Percentiles rank a stretch among this genome's conserved stretches.
These are phyloP conservation scores for Ischnus inquisitorius DNA, from an alignment of 2,888 invertebrate species.

Conservation along the genomic window DNA sequence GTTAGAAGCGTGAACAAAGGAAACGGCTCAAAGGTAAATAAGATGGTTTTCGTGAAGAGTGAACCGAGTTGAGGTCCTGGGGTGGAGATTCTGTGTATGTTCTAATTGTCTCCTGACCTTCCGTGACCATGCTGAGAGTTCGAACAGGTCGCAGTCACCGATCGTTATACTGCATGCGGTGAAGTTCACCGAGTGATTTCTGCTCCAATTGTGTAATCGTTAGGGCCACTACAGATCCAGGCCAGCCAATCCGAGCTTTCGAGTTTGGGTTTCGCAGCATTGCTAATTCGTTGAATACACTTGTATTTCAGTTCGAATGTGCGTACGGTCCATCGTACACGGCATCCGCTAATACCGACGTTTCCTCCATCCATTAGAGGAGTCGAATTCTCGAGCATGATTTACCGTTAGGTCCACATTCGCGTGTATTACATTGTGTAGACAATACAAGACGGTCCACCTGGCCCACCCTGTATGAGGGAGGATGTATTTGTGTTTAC, in stretches of 20 bases:
- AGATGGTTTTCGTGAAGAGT: slow-evolving; percentile 39
- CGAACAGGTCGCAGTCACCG: background rate
- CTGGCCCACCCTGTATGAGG: slow-evolving; percentile 33
- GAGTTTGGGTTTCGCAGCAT: background rate
- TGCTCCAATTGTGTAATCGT: background rate
- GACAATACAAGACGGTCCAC: slow-evolving; percentile 47
- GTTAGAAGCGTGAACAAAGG: slow-evolving; percentile 8
- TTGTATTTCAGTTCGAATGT: slow-evolving; percentile 14
- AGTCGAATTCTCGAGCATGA: slow-evolving; percentile 44
- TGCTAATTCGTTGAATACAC: background rate
- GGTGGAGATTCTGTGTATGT: background rate
- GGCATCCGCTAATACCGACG: slow-evolving; percentile 21
- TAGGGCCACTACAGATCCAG: background rate
- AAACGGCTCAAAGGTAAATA: slow-evolving; percentile 46
- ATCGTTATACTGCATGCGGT: background rate
- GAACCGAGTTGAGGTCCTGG: slow-evolving; percentile 30
- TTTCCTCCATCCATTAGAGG: slow-evolving; percentile 51
- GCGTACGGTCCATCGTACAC: slow-evolving; percentile 37
- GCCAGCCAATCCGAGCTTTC: background rate
- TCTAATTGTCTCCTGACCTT: background rate
- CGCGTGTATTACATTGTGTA: slow-evolving; percentile 37
- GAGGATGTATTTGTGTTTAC: slow-evolving; percentile 61
- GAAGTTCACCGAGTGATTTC: background rate
- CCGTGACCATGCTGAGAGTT: background rate
- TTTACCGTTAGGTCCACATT: slow-evolving; percentile 49